Percentiles rank a stretch among this genome's conserved stretches.
Evolutionary conservation across 2,888 invertebrate genomes (phyloP).

Genomic region (Prosapia bicincta): DNA sequence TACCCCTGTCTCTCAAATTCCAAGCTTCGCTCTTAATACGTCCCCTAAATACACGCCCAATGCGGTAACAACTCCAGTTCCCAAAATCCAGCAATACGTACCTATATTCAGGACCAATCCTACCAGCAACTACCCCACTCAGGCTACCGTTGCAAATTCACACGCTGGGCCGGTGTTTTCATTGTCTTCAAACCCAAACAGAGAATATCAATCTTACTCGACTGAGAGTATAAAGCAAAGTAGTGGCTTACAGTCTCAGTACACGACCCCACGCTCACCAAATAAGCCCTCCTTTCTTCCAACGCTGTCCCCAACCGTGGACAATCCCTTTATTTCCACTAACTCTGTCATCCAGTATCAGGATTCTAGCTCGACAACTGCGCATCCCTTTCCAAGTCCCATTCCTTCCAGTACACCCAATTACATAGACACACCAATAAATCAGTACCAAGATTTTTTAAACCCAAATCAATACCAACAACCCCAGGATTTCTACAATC

Average conservation of each 20-base stretch:
- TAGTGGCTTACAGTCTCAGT: background rate
- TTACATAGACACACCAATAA: background rate
- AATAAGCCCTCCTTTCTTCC: slow-evolving; percentile 30
- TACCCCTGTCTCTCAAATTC: slow-evolving; percentile 18
- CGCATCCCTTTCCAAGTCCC: slow-evolving; percentile 41
- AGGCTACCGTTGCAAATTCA: slow-evolving; percentile 29
- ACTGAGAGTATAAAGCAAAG: slow-evolving; percentile 6
- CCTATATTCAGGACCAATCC: slow-evolving; percentile 16
- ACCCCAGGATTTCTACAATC: background rate
- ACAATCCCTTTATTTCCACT: slow-evolving; percentile 24
- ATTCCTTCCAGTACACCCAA: slow-evolving; percentile 41
- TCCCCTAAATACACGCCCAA: slow-evolving; percentile 3
- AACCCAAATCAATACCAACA: background rate
- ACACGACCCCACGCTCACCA: slow-evolving; percentile 15
- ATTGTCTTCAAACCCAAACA: background rate
- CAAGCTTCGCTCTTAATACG: background rate
- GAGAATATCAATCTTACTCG: slow-evolving; percentile 15
- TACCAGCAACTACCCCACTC: slow-evolving; percentile 17
- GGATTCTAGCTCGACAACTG: slow-evolving; percentile 42
- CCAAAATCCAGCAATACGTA: slow-evolving; percentile 40
- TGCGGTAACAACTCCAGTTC: slow-evolving; percentile 42
- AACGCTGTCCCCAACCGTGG: slow-evolving; percentile 22
- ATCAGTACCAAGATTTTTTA: background rate
- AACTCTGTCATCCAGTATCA: slow-evolving; percentile 15
- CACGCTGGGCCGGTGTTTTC: slow-evolving; percentile 31